These are phyloP conservation scores for Nesogale talazaci DNA, from an alignment of 2,113 vertebrate species.

Conservation along the genomic window DNA sequence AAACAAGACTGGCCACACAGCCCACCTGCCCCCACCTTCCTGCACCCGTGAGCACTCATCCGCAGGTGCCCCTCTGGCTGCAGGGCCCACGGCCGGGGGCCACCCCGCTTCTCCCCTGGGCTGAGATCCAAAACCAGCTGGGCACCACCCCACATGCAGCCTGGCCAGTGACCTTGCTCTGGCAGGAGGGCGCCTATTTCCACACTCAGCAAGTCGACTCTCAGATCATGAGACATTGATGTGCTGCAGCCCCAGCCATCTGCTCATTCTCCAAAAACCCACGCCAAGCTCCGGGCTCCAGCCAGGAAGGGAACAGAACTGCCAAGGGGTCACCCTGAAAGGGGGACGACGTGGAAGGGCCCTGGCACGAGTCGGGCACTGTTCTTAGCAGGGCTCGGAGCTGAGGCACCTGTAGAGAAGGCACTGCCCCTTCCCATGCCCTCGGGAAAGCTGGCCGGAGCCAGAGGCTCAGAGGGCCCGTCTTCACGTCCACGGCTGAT, in stretches of 20 bases:
- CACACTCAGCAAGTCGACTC: not conserved
- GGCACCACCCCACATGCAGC: not conserved
- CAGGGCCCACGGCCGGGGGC: accelerated
- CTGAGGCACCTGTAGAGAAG: not conserved
- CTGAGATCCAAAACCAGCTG: not conserved
- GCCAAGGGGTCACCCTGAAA: not conserved
- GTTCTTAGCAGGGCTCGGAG: not conserved
- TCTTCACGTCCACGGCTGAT: not conserved
- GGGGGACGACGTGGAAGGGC: not conserved
- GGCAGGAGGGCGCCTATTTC: not conserved
- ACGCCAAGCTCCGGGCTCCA: not conserved
- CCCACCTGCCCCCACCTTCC: not conserved
- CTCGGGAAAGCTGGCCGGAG: not conserved
- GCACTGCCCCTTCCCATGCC: not conserved
- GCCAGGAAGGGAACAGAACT: not conserved
- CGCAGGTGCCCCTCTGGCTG: not conserved
- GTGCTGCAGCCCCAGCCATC: not conserved
- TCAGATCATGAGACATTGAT: not conserved
- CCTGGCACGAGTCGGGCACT: not conserved
- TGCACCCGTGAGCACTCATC: not conserved
- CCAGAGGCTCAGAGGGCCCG: accelerated
- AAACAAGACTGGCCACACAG: not conserved
- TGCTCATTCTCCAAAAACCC: not conserved
- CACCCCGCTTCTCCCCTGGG: accelerated
- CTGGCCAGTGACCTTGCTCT: not conserved